Conservation (phyloP, 1,140 invertebrate species). For the Zophobas morio region DNA sequence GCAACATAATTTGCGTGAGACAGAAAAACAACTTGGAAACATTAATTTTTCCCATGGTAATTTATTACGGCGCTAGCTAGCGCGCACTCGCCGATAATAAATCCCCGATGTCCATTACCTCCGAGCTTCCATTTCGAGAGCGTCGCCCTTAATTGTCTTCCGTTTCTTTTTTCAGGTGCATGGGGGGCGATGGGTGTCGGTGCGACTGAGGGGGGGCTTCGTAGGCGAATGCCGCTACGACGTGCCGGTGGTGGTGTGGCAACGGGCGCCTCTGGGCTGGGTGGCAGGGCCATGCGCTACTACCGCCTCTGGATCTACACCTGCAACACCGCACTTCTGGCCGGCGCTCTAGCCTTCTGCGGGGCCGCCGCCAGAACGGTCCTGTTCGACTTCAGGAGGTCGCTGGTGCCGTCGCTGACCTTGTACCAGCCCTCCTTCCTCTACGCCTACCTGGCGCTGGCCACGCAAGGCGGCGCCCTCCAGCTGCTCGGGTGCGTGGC, state of each 20-base stretch:
- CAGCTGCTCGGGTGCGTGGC: slow-evolving; percentile 86
- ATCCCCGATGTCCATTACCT: neutral
- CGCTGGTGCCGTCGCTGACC: slow-evolving; percentile 80
- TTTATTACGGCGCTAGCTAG: neutral
- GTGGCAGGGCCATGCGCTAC: slow-evolving; percentile 74
- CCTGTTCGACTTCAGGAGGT: slow-evolving; percentile 76
- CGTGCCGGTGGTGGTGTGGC: slow-evolving; percentile 65
- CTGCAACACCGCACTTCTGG: slow-evolving; percentile 88
- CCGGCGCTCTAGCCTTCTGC: slow-evolving; percentile 85
- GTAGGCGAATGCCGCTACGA: slow-evolving; percentile 71
- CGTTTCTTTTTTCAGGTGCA: slow-evolving; percentile 64
- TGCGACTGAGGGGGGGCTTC: slow-evolving; percentile 71
- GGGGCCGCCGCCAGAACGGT: slow-evolving; percentile 82
- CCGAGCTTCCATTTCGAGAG: neutral
- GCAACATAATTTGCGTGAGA: neutral
- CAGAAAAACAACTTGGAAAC: slow-evolving; percentile 2
- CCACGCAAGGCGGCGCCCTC: slow-evolving; percentile 78
- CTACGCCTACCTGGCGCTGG: slow-evolving; percentile 86
- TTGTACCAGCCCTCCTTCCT: slow-evolving; percentile 86
- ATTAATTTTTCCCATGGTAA: neutral
- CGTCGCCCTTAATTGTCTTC: neutral
- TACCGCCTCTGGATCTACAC: slow-evolving; percentile 95
- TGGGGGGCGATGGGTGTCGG: slow-evolving; percentile 68
- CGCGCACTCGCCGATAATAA: neutral
- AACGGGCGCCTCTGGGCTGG: slow-evolving; percentile 57